phyloP scores from a whole-genome alignment of 1,140 invertebrate genomes.

The Drosophila teissieri region DNA sequence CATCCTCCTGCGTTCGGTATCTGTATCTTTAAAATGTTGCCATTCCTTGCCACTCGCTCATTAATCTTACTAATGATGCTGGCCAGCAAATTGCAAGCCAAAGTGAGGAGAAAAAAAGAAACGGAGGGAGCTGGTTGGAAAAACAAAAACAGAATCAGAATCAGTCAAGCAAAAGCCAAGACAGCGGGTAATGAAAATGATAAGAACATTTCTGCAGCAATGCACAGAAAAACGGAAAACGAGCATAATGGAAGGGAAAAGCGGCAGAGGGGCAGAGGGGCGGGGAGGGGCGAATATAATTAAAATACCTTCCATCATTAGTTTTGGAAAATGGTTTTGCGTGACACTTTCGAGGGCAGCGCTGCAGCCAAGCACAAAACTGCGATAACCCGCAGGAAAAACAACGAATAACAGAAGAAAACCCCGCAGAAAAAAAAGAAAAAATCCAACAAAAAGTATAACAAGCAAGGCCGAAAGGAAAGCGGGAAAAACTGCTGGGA shows the following conservation, averaged over 20 bases:
- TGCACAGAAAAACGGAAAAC: slow-evolving; percentile 61
- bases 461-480: slow-evolving; percentile 13
- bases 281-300: slow-evolving; percentile 61
- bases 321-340: slow-evolving; percentile 69
- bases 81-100: slow-evolving; percentile 73
- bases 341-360: slow-evolving; percentile 72
- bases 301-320: slow-evolving; percentile 84
- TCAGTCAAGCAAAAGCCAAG: slow-evolving; percentile 82
- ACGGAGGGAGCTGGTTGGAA: slow-evolving; percentile 18
- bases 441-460: background rate
- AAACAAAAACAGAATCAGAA: slow-evolving; percentile 56
- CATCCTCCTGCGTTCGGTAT: slow-evolving; percentile 6
- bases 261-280: background rate
- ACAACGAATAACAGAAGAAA: slow-evolving; percentile 29
- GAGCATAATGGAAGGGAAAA: slow-evolving; percentile 11
- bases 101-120: slow-evolving; percentile 33
- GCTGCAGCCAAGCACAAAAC: slow-evolving; percentile 75
- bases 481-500: slow-evolving; percentile 45
- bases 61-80: slow-evolving; percentile 82
- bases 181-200: slow-evolving; percentile 78
- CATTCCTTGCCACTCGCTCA: slow-evolving; percentile 49
- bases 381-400: slow-evolving; percentile 70
- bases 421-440: background rate
- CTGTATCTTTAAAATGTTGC: slow-evolving; percentile 54
- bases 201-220: slow-evolving; percentile 83